A percentile compares a stretch with the other conserved stretches of the same genome.
Evolutionary conservation across 2,888 invertebrate species (phyloP).

Genomic region (Achlya flavicornis): DNA sequence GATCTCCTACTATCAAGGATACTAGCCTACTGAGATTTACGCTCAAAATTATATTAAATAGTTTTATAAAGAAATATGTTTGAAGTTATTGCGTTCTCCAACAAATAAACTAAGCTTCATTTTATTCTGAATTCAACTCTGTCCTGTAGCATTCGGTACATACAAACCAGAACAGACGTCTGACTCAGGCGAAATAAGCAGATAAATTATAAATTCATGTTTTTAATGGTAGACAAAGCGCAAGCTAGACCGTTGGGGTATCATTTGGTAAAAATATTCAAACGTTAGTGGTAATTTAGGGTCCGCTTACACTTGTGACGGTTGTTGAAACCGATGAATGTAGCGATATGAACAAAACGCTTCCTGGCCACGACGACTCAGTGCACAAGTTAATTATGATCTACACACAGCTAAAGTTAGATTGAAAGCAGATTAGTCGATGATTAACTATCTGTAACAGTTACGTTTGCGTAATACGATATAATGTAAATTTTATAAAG

Average conservation of each 20-base stretch:
- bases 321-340: slow-evolving; percentile 55
- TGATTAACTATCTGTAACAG: slow-evolving; percentile 62
- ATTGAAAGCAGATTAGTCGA: slow-evolving; percentile 68
- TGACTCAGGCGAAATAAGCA: slow-evolving; percentile 1
- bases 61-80: too few species aligned
- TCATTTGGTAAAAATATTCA: slow-evolving; percentile 7
- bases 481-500: slow-evolving; percentile 34
- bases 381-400: slow-evolving; percentile 76
- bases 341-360: slow-evolving; percentile 72
- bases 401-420: slow-evolving; percentile 63
- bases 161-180: neutral
- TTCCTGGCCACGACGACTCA: slow-evolving; percentile 67
- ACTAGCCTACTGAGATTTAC: neutral
- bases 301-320: slow-evolving; percentile 50
- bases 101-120: neutral
- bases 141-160: neutral
- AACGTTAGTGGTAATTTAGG: slow-evolving; percentile 46
- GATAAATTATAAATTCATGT: slow-evolving; percentile 3
- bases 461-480: slow-evolving; percentile 52
- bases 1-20: too few species aligned
- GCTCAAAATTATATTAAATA: neutral
- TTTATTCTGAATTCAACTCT: neutral
- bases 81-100: neutral
- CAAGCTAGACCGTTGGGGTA: neutral
- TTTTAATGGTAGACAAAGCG: slow-evolving; percentile 3